Evolutionary conservation across 1,140 invertebrate genomes (phyloP).

Genomic region (Cylas formicarius): DNA sequence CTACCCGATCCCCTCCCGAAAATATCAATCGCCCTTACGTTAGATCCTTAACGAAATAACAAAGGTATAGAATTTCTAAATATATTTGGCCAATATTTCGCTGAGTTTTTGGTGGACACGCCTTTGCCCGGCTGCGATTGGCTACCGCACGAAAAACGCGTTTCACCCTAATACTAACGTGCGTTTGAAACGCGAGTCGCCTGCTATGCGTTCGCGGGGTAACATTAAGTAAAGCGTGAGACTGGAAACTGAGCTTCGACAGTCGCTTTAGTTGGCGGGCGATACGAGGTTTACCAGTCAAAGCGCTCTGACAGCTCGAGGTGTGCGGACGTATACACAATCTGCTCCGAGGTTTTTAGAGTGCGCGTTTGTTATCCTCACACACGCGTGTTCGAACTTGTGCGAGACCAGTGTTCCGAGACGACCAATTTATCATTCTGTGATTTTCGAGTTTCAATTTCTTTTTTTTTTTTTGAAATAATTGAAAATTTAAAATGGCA

Average conservation of each 20-base stretch:
- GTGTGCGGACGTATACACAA: slow-evolving; percentile 23
- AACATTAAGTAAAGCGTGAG: slow-evolving; percentile 17
- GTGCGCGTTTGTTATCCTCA: slow-evolving; percentile 11
- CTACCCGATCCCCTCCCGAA: neutral
- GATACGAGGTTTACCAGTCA: slow-evolving; percentile 13
- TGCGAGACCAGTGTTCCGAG: slow-evolving; percentile 16
- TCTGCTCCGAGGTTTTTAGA: slow-evolving; percentile 6
- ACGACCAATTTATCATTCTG: no score
- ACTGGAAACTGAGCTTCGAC: slow-evolving; percentile 7
- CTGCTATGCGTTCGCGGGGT: slow-evolving; percentile 12
- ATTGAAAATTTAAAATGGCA: slow-evolving; percentile 34
- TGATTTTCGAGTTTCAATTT: slow-evolving; percentile 15
- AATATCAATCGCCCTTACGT: slow-evolving; percentile 10
- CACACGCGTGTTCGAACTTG: slow-evolving; percentile 21
- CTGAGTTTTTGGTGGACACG: slow-evolving; percentile 35
- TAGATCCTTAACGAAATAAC: slow-evolving; percentile 14
- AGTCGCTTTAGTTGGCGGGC: slow-evolving; percentile 11
- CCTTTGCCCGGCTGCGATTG: slow-evolving; percentile 29
- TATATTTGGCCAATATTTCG: slow-evolving; percentile 35
- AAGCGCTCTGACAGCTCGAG: slow-evolving; percentile 21
- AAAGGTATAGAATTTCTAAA: slow-evolving; percentile 29
- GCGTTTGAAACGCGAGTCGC: slow-evolving; percentile 8
- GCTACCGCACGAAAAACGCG: slow-evolving; percentile 14
- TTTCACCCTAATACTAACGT: slow-evolving; percentile 18
- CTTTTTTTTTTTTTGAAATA: slow-evolving; percentile 15